A percentile compares a stretch with the other conserved stretches of the same genome.
phyloP scores from a whole-genome alignment of 2,797 vertebrate genomes.

The Glossophaga mutica region DNA sequence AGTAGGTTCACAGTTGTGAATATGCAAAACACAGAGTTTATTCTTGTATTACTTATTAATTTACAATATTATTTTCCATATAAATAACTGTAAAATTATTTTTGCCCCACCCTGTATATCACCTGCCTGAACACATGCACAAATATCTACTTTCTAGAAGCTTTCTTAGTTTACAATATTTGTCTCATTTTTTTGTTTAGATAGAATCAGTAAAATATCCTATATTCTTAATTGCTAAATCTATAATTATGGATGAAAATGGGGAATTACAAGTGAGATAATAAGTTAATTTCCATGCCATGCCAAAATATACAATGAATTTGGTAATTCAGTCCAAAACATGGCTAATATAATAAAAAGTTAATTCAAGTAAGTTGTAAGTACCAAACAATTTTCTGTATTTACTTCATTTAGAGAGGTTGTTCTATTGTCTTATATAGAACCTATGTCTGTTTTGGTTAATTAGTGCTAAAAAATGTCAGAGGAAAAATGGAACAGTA shows the following conservation, averaged over 20 bases:
- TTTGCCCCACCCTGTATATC: not conserved
- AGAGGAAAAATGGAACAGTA: not conserved
- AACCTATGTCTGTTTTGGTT: not conserved
- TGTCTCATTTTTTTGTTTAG: not conserved
- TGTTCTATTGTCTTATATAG: not conserved
- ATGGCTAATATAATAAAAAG: not conserved
- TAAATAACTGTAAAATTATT: not conserved
- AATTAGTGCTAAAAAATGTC: not conserved
- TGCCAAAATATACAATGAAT: not conserved
- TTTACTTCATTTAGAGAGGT: not conserved
- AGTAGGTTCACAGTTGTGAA: not conserved
- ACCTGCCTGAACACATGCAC: not conserved
- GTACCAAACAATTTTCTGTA: not conserved
- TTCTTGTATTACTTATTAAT: not conserved
- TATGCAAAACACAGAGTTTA: not conserved
- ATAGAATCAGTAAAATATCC: not conserved
- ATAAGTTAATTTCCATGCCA: not conserved
- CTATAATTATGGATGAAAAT: not conserved
- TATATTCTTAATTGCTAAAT: not conserved
- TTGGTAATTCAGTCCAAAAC: not conserved
- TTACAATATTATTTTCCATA: not conserved
- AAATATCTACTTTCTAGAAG: not conserved
- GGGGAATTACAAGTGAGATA: not conserved
- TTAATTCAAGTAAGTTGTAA: not conserved
- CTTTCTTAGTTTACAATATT: not conserved